Evolutionary conservation across 2,797 vertebrate species (phyloP), one percentile per base, ranked within the genome.

Genomic region (Smutsia gigantea): DNA sequence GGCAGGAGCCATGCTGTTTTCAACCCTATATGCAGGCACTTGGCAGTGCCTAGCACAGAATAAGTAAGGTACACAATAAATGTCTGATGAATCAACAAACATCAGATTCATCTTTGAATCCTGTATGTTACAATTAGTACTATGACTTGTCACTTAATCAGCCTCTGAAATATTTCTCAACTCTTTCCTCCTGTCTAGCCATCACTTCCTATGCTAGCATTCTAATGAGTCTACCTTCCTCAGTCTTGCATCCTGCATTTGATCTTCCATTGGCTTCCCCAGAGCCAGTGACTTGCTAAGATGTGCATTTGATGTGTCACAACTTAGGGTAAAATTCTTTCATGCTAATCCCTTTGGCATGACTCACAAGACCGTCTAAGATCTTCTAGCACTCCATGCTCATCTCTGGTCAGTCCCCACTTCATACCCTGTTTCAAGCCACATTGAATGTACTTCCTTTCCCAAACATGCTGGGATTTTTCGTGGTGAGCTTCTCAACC

Each of bases 111-210:
- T 29, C 77, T 69, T 37, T 55, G 72, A 91, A 68, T 88, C 39
- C 71, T 92, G 0, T 25, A 19, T 87, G 49, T 66, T 77, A 7
- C 68, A 51, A 0, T 31, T 72, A 82, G 46, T 31, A 68, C 84
- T 69, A 39, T 74, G 92, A 81, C 59, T 59, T 81, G 46, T 86
- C 29, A n/a, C 53, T 79, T 53, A 95, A 69, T 81, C 89, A 69
- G 66, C 61, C 31, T 82, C 63, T 57, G 21, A 69, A 81, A 21
- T 69, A 59, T 51, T 57, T 77, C 61, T 94, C 61, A 93, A 49
- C 51, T 72, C 77, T 61, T 46, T 71, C 18, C 15, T 66, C 34
- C 64, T 74, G 78, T 87, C 69, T 77, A 49, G 59, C 18, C 71
- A n/a, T 93, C 55, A 34, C 63, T 61, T 74, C 55, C 78, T 61